Base-by-base conservation (phyloP, 2,888 invertebrate genomes). In the Heliconius charithonia region DNA sequence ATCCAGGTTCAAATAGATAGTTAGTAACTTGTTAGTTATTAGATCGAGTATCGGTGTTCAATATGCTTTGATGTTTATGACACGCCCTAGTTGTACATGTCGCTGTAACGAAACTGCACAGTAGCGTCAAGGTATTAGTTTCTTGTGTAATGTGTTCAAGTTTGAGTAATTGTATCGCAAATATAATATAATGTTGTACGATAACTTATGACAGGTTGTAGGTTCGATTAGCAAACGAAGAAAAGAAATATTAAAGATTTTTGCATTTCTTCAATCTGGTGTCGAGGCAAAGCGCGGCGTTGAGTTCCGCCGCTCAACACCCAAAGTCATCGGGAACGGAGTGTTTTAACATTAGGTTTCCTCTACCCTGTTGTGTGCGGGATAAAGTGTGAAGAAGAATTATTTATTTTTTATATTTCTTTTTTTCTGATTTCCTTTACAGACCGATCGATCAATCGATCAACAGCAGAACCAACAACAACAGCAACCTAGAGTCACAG, bases 21-120 rank as follows among this genome's bases (percentile, higher is more conserved):
- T 72, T 72, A 32, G 72, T n/a, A 72, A 72, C 59, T 72, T 72
- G 71, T 56, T 56, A 71, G 56, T 56, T 71, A 71, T 71, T 71
- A 32, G 71, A 71, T 71, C 32, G 32, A 4, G 27, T 72, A 72
- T 72, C 59, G 72, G 59, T 37, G 72, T 59, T 37, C 59, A 59
- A 72, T 72, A 72, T 25, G 56, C 72, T 72, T 72, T 37, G 72
- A 72, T 72, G 72, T n/a, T 37, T 37, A 59, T 16, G 72, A 72
- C 72, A 59, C 72, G 72, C 59, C 25, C 72, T 25, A 72, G 59
- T 72, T 72, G 56, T 59, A 59, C 72, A n/a, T 56, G 71, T 56
- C 37, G 16, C 72, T 72, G 32, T 13, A 45, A n/a, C 22, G n/a
- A 37, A 45, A 27, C 51, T 59, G 32, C 3, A 32, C 29, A 25